These are phyloP conservation scores for Zoroaster sp. DNA, from an alignment of 53 echinoderm and acorn worm species.

Conservation along the genomic window DNA sequence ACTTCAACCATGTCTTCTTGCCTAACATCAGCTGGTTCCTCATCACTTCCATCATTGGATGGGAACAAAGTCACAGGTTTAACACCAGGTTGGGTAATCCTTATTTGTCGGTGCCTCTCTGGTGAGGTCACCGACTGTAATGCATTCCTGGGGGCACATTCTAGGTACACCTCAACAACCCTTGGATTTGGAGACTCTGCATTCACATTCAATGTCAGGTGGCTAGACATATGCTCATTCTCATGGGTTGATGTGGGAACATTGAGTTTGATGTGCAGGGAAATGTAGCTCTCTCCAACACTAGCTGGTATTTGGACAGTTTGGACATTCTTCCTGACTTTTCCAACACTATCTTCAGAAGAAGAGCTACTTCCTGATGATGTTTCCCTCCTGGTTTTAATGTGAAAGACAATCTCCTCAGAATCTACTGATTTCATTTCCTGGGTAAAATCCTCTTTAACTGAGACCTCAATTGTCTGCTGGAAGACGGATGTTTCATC, in stretches of 20 bases:
- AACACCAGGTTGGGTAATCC: constrained; percentile 19
- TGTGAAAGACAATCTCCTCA: not conserved
- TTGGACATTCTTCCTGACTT: not conserved
- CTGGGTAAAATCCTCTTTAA: constrained; percentile 19
- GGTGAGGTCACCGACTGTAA: constrained; percentile 38
- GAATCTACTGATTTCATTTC: constrained; percentile 2
- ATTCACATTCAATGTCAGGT: constrained; percentile 75
- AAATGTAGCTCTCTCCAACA: constrained; percentile 14
- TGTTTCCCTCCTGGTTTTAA: constrained; percentile 21
- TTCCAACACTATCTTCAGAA: constrained; percentile 20
- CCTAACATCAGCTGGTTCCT: not conserved
- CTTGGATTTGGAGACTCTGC: constrained; percentile 74
- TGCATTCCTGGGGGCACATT: constrained; percentile 54
- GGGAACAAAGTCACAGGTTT: constrained; percentile 29
- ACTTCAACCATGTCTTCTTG: not conserved
- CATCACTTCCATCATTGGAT: constrained; percentile 25
- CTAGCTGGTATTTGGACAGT: not conserved
- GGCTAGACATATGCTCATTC: constrained; percentile 38
- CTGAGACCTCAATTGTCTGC: constrained; percentile 20
- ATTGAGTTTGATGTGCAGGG: constrained; percentile 37
- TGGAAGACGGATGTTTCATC: constrained; percentile 36
- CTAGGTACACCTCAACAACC: constrained; percentile 76
- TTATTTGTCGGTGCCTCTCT: constrained; percentile 20
- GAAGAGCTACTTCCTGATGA: constrained; percentile 24
- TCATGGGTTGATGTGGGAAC: constrained; percentile 28